Conservation (phyloP, 2,797 vertebrate genomes). For the Pangasius sanitwongsei region DNA sequence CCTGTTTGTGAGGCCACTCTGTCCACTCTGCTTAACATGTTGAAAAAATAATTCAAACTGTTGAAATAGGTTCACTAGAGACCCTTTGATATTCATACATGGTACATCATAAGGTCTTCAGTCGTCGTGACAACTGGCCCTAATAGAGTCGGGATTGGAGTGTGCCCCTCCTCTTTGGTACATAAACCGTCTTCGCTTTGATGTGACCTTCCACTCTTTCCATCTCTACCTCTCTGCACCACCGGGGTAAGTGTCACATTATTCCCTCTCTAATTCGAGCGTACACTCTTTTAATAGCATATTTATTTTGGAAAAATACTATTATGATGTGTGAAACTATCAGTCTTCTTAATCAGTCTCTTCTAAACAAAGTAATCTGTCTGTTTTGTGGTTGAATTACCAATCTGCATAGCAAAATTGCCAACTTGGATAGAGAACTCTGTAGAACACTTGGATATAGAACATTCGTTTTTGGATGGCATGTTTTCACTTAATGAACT, state of each 20-base stretch:
- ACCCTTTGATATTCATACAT: slow-evolving; percentile 55
- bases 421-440: neutral
- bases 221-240: slow-evolving; percentile 25
- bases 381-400: neutral
- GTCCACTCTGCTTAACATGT: slow-evolving; percentile 25
- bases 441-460: neutral
- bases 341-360: neutral
- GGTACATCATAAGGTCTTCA: slow-evolving; percentile 45
- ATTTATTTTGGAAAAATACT: too few relatives aligned
- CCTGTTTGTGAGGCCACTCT: neutral
- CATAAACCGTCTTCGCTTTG: slow-evolving; percentile 60
- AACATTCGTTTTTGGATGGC: neutral
- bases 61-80: slow-evolving; percentile 49
- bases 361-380: neutral
- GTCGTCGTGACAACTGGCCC: slow-evolving; percentile 57
- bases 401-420: too few relatives aligned
- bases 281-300: neutral
- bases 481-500: neutral
- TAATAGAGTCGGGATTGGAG: slow-evolving; percentile 38
- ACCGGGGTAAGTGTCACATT: slow-evolving; percentile 48
- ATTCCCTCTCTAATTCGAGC: neutral
- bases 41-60: slow-evolving; percentile 34
- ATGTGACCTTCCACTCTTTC: slow-evolving; percentile 44
- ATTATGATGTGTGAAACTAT: neutral
- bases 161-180: slow-evolving; percentile 66